These are phyloP conservation scores for Meles meles DNA, from an alignment of 2,113 vertebrate genomes.

Conservation along the genomic window DNA sequence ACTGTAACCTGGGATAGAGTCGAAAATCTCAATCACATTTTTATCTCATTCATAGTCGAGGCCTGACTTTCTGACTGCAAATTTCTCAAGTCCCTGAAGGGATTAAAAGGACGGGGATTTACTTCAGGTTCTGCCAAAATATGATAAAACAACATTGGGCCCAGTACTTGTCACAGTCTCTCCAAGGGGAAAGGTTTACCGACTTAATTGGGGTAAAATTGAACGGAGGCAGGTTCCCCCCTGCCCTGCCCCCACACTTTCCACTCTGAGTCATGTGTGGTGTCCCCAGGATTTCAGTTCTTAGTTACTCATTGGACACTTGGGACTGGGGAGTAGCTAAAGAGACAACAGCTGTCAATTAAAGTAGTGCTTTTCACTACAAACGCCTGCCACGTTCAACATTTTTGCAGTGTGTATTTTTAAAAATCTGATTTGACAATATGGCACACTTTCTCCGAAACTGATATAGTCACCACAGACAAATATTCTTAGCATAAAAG, in stretches of 20 bases:
- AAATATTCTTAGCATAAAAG: slow-evolving; percentile 32
- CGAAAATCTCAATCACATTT: slow-evolving; percentile 61
- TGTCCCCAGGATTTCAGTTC: neutral
- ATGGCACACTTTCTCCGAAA: slow-evolving; percentile 7
- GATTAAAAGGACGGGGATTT: slow-evolving; percentile 69
- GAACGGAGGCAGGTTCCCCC: neutral
- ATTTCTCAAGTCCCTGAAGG: slow-evolving; percentile 37
- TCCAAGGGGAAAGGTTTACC: neutral
- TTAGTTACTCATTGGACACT: neutral
- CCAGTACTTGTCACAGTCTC: neutral
- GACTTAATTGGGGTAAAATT: slow-evolving; percentile 11
- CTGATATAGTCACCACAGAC: neutral
- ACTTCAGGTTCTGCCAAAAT: slow-evolving; percentile 64
- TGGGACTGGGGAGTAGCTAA: neutral
- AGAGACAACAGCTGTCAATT: neutral
- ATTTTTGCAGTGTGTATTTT: neutral
- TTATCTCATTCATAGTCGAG: slow-evolving; percentile 61
- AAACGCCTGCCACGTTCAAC: neutral
- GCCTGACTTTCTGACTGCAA: slow-evolving; percentile 65
- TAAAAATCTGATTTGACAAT: neutral
- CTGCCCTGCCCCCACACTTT: neutral
- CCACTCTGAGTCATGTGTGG: neutral
- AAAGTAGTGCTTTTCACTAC: neutral
- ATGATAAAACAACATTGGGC: slow-evolving; percentile 70
- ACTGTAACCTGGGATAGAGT: slow-evolving; percentile 21